Conservation (phyloP, 2,797 vertebrate species). For the Gadopsis bispinosus region DNA sequence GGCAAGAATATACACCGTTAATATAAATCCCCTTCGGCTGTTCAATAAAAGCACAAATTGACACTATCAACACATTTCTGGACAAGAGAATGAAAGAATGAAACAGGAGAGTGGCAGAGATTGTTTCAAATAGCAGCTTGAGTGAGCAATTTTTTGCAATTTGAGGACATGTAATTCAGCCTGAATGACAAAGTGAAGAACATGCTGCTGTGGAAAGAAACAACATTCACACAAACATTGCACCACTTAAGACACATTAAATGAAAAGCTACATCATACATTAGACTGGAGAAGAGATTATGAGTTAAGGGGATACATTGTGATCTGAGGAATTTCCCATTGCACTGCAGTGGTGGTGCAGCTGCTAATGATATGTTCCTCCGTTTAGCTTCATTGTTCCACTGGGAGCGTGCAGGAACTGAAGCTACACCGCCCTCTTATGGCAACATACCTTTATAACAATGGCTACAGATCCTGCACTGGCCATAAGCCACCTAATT, state of each 20-base stretch:
- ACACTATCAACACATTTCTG: constrained; percentile 24
- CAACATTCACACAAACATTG: constrained; percentile 1
- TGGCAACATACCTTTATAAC: constrained; percentile 65
- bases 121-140: constrained; percentile 37
- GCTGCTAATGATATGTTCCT: constrained; percentile 73
- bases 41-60: constrained; percentile 20
- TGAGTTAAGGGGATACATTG: constrained; percentile 49
- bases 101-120: neutral
- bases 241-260: constrained; percentile 3
- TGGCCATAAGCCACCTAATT: constrained; percentile 55
- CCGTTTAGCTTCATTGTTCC: constrained; percentile 64
- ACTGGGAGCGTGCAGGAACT: constrained; percentile 48
- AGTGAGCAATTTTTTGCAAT: constrained; percentile 32
- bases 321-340: constrained; percentile 68
- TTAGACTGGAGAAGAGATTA: constrained; percentile 24
- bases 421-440: constrained; percentile 74
- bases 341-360: constrained; percentile 73
- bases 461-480: constrained; percentile 36
- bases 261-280: neutral
- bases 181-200: constrained; percentile 1
- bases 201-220: constrained; percentile 37
- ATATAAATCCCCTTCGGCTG: constrained; percentile 25
- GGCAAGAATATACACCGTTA: constrained; percentile 11
- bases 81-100: neutral
- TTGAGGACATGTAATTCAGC: constrained; percentile 33